Conservation (phyloP, 2,888 invertebrate genomes). For the Nomada flava region DNA sequence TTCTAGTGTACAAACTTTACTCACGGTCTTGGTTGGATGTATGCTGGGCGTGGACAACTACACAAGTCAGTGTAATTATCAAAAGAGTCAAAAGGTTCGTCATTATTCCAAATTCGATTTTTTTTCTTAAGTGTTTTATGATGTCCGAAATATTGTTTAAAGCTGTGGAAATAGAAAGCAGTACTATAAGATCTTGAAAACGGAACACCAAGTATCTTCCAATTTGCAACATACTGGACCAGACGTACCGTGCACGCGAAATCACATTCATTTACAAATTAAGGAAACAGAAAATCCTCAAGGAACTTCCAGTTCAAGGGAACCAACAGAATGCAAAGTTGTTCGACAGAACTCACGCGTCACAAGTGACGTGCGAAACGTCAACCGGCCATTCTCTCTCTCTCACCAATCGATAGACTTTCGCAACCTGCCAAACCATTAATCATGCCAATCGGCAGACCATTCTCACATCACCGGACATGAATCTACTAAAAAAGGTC, state of each 20-base stretch:
- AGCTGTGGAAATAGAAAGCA: constrained; percentile 46
- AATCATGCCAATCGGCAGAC: not conserved
- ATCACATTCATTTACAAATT: too few species aligned
- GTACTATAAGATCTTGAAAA: not conserved
- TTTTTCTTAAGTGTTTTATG: constrained; percentile 18
- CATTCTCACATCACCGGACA: not conserved
- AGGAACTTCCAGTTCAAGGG: not conserved
- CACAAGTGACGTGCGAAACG: not conserved
- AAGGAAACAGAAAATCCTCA: not conserved
- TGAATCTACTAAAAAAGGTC: not conserved
- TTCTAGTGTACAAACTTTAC: constrained; percentile 52
- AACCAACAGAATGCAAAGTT: not conserved
- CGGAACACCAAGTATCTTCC: not conserved
- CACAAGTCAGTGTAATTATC: constrained; percentile 76
- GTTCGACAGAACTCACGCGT: not conserved
- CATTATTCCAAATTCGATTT: constrained; percentile 61
- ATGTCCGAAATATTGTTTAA: constrained; percentile 50
- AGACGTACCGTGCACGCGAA: too few species aligned
- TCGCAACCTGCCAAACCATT: constrained; percentile 2
- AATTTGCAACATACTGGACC: too few species aligned
- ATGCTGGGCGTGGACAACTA: constrained; percentile 80
- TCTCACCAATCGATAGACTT: not conserved
- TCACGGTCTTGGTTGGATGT: constrained; percentile 78
- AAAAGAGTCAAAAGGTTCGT: constrained; percentile 78
- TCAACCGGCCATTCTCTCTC: constrained; percentile 5